Percentiles rank a stretch among this genome's conserved stretches.
Conservation (phyloP, 1,140 invertebrate genomes). For the Drosophila lowei region DNA sequence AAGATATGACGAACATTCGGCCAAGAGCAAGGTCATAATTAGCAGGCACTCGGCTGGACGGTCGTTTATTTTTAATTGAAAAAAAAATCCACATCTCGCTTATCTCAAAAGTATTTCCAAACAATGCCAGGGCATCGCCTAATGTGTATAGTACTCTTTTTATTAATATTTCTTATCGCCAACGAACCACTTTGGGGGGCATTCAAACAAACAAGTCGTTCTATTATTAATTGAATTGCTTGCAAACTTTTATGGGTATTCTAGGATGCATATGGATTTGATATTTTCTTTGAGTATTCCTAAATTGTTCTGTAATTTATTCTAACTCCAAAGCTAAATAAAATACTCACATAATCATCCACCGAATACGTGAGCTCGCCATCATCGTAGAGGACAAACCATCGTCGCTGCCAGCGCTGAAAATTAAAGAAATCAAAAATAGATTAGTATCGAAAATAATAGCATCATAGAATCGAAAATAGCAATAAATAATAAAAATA, state of each 20-base stretch:
- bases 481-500: too few relatives aligned
- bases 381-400: constrained; percentile 99
- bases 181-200: neutral
- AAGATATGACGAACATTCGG: constrained; percentile 12
- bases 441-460: constrained; percentile 2
- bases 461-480: too few relatives aligned
- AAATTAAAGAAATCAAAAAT: constrained; percentile 81
- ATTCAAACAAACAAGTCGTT: neutral
- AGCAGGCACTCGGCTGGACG: neutral
- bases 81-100: too few relatives aligned
- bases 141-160: neutral
- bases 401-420: constrained; percentile 98
- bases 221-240: neutral
- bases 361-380: constrained; percentile 97
- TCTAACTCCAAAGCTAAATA: too few relatives aligned
- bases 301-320: too few relatives aligned
- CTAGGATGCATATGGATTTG: neutral
- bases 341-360: constrained; percentile 96
- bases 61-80: too few relatives aligned
- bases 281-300: neutral
- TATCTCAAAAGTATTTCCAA: too few relatives aligned
- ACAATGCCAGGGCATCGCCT: too few relatives aligned
- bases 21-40: constrained; percentile 10
- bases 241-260: neutral
- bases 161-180: constrained; percentile 6